Evolutionary conservation across 30 jellyfish, hydroid and myxozoan species (phyloP).

Genomic region (Sanderia malayensis): DNA sequence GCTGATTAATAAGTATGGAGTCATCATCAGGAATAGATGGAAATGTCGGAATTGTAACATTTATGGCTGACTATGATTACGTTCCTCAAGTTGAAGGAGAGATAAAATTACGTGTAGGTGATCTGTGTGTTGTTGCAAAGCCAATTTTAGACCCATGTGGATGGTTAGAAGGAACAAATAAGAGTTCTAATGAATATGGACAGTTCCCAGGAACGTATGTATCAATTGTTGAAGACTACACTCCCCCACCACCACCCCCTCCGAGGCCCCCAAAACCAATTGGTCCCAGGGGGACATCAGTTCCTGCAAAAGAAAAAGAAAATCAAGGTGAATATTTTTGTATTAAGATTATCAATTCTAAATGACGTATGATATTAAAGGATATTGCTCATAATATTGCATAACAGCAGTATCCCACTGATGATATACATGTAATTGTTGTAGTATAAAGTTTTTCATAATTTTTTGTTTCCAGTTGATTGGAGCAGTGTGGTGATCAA

Average conservation of each 20-base stretch:
- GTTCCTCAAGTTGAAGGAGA: constrained; percentile 61
- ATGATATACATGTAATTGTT: too few relatives aligned
- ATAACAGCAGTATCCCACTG: too few relatives aligned
- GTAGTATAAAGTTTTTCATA: too few relatives aligned
- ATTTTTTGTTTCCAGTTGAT: too few relatives aligned
- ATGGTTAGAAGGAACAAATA: constrained; percentile 83
- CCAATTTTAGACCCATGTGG: constrained; percentile 69
- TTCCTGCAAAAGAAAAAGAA: too few relatives aligned
- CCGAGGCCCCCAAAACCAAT: constrained; percentile 76
- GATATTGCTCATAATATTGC: too few relatives aligned
- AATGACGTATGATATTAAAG: too few relatives aligned
- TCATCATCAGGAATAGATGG: constrained; percentile 15
- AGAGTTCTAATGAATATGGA: constrained; percentile 69
- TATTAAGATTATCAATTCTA: too few relatives aligned
- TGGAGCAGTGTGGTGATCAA: constrained; percentile 34
- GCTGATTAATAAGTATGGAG: neutral
- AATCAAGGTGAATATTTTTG: too few relatives aligned
- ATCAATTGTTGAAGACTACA: constrained; percentile 44
- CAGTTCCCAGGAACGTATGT: constrained; percentile 91
- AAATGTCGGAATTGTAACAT: constrained; percentile 62
- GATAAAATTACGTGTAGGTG: constrained; percentile 67
- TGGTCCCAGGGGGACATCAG: too few relatives aligned
- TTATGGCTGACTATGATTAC: constrained; percentile 67
- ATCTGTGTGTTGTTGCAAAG: constrained; percentile 62
- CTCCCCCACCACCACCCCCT: constrained; percentile 94